Evolutionary conservation across 2,888 invertebrate species (phyloP).

Genomic region (Cabera pusaria): DNA sequence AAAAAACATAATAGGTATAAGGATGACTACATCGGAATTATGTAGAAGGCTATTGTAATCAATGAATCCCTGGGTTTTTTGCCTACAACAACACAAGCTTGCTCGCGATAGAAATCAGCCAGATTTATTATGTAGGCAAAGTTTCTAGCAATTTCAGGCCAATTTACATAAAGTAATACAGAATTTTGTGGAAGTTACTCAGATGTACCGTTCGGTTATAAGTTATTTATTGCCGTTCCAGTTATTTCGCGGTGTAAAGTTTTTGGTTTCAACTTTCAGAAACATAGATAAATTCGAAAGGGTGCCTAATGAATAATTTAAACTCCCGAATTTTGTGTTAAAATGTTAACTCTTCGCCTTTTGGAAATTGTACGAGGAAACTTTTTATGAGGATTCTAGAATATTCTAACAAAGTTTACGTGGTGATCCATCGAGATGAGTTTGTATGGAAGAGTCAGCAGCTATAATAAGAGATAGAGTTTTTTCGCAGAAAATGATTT

Average conservation of each 20-base stretch:
- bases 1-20: no score
- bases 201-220: conserved; percentile 29
- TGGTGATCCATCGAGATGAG: no score
- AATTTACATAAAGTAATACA: conserved; percentile 44
- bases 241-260: conserved; percentile 27
- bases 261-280: conserved; percentile 24
- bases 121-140: conserved; percentile 47
- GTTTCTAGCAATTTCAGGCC: conserved; percentile 38
- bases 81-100: conserved; percentile 14
- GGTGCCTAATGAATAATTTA: conserved; percentile 20
- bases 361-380: no score
- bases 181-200: conserved; percentile 36
- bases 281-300: conserved; percentile 23
- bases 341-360: conserved; percentile 8
- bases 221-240: conserved; percentile 35
- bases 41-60: no score
- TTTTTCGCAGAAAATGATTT: no score
- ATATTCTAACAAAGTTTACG: no score
- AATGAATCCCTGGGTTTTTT: conserved; percentile 2
- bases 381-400: no score
- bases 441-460: no score
- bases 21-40: no score
- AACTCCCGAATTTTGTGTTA: conserved; percentile 11
- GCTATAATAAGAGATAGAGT: no score
- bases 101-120: conserved; percentile 30